Evolutionary conservation across 2,888 invertebrate species (phyloP).

Genomic region (Tenodera sinensis): DNA sequence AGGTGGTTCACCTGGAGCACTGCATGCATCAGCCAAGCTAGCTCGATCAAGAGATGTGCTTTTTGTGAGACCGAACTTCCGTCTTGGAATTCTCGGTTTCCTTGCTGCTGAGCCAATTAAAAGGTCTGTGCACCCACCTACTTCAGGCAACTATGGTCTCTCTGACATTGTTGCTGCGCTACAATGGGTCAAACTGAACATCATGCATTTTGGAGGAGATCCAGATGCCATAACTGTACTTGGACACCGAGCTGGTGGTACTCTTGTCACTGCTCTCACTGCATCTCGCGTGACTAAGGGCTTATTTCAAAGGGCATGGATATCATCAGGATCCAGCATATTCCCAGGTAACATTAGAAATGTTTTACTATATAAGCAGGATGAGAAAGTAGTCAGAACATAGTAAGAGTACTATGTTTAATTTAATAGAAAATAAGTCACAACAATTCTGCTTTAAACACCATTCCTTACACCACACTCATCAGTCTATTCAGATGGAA

Average conservation of each 20-base stretch:
- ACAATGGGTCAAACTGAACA: constrained; percentile 77
- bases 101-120: constrained; percentile 69
- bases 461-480: too few relatives aligned
- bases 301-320: constrained; percentile 74
- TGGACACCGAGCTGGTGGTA: constrained; percentile 83
- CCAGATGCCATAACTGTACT: constrained; percentile 70
- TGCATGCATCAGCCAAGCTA: constrained; percentile 70
- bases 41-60: constrained; percentile 76
- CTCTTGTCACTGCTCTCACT: constrained; percentile 72
- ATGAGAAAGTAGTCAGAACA: too few relatives aligned
- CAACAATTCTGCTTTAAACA: constrained; percentile 38
- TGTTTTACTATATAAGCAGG: constrained; percentile 40
- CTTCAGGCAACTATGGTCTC: constrained; percentile 82
- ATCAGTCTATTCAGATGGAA: too few relatives aligned
- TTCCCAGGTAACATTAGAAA: constrained; percentile 59
- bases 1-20: constrained; percentile 69
- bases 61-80: constrained; percentile 83
- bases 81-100: constrained; percentile 76
- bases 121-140: constrained; percentile 64
- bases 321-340: constrained; percentile 71
- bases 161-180: constrained; percentile 74
- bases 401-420: too few relatives aligned
- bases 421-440: too few relatives aligned
- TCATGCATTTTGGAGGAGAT: constrained; percentile 81
- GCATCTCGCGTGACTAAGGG: constrained; percentile 44